Conservation (phyloP, 1,140 invertebrate genomes). For the Venustaconcha ellipsiformis region DNA sequence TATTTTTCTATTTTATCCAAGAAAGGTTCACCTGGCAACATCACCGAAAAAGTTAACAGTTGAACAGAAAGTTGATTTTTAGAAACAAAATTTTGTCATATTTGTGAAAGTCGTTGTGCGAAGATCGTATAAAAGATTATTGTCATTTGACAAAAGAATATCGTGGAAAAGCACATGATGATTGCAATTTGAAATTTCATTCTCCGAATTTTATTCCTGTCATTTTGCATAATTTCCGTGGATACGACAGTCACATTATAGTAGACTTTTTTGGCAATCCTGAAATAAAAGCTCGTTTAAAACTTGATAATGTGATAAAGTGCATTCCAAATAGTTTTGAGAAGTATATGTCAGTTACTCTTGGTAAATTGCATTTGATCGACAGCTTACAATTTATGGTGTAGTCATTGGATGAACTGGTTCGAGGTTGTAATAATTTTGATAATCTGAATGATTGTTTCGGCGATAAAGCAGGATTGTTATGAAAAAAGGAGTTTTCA, state of each 20-base stretch:
- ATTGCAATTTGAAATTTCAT: slow-evolving; percentile 19
- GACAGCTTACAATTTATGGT: slow-evolving; percentile 9
- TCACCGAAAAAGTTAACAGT: background rate
- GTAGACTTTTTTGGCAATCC: slow-evolving; percentile 5
- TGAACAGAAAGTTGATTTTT: background rate
- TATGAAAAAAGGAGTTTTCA: slow-evolving; percentile 47
- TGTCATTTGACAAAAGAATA: slow-evolving; percentile 29
- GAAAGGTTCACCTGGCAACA: slow-evolving; percentile 17
- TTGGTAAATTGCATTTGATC: slow-evolving; percentile 11
- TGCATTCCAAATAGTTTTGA: too few species aligned
- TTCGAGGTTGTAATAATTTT: background rate
- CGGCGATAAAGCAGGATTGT: background rate
- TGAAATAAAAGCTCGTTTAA: background rate
- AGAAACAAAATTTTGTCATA: slow-evolving; percentile 10
- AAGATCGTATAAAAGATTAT: slow-evolving; percentile 24
- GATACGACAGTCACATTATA: slow-evolving; percentile 11
- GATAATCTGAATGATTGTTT: slow-evolving; percentile 19
- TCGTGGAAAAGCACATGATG: slow-evolving; percentile 23
- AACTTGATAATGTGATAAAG: slow-evolving; percentile 1
- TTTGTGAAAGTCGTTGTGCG: slow-evolving; percentile 19
- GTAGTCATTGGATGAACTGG: slow-evolving; percentile 1
- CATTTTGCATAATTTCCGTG: slow-evolving; percentile 22
- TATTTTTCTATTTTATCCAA: slow-evolving; percentile 10
- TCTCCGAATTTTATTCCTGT: slow-evolving; percentile 8
- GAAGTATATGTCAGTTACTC: too few species aligned